A percentile compares a stretch with the other conserved stretches of the same genome.
phyloP scores from a whole-genome alignment of 2,113 vertebrate genomes.

The Fulica atra region DNA sequence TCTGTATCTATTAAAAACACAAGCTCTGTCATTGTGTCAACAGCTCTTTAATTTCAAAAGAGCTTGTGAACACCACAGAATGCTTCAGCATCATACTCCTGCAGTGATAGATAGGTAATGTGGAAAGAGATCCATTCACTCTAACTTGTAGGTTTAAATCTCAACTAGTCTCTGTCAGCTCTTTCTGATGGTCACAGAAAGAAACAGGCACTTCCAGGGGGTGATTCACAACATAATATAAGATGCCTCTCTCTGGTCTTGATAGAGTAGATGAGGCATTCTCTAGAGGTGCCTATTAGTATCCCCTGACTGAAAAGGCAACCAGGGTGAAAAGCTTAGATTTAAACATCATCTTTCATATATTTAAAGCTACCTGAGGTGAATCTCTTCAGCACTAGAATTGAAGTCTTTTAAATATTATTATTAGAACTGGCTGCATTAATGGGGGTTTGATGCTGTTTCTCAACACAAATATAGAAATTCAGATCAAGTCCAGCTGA shows the following conservation, averaged over 20 bases:
- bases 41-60: neutral
- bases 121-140: neutral
- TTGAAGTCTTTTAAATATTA: neutral
- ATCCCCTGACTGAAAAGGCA: neutral
- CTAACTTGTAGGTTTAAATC: neutral
- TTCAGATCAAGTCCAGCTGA: neutral
- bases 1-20: neutral
- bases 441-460: neutral
- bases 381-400: neutral
- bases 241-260: neutral
- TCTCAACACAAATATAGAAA: neutral
- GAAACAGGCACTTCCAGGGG: neutral
- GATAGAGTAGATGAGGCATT: rapidly evolving
- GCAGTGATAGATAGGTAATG: neutral
- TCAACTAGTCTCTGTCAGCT: neutral
- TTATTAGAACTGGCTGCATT: neutral
- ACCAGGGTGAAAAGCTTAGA: neutral
- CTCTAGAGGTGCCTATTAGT: neutral
- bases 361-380: neutral
- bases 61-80: neutral
- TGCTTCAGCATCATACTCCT: neutral
- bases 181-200: neutral
- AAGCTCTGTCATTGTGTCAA: neutral
- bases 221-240: neutral
- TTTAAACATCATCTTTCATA: neutral